Conservation (phyloP, 1,140 invertebrate species). For the Ceratitis capitata region DNA sequence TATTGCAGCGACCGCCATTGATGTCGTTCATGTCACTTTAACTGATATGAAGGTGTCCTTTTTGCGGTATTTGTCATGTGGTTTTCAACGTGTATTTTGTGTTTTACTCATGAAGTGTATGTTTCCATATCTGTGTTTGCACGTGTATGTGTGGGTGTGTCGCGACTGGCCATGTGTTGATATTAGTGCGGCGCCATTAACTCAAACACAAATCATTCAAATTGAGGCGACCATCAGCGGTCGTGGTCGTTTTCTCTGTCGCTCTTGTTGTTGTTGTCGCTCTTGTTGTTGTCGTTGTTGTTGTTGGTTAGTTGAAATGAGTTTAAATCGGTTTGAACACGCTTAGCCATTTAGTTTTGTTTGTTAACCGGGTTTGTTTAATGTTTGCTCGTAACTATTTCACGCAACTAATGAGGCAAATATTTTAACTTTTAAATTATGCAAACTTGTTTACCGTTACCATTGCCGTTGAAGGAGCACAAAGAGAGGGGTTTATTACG, state of each 20-base stretch:
- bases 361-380: not conserved
- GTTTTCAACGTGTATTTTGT: not conserved
- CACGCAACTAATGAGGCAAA: constrained; percentile 18
- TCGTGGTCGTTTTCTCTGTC: too few relatives aligned
- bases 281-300: too few relatives aligned
- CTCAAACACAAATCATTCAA: constrained; percentile 33
- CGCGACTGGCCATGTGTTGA: constrained; percentile 1
- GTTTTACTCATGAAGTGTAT: not conserved
- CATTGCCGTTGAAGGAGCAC: not conserved
- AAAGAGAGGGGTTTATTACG: too few relatives aligned
- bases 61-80: constrained; percentile 30
- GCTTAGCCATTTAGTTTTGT: not conserved
- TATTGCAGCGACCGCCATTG: constrained; percentile 6
- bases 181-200: constrained; percentile 32
- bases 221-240: not conserved
- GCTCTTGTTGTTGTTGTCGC: too few relatives aligned
- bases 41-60: constrained; percentile 35
- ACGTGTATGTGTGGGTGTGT: not conserved
- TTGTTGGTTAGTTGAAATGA: too few relatives aligned
- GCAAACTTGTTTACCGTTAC: not conserved
- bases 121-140: not conserved
- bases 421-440: constrained; percentile 10
- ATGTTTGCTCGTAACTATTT: constrained; percentile 16
- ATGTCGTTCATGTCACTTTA: constrained; percentile 33
- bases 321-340: not conserved